Evolutionary conservation across 2,888 invertebrate genomes (phyloP), one percentile per base, ranked within the genome.

Genomic region (Meteorus colon): DNA sequence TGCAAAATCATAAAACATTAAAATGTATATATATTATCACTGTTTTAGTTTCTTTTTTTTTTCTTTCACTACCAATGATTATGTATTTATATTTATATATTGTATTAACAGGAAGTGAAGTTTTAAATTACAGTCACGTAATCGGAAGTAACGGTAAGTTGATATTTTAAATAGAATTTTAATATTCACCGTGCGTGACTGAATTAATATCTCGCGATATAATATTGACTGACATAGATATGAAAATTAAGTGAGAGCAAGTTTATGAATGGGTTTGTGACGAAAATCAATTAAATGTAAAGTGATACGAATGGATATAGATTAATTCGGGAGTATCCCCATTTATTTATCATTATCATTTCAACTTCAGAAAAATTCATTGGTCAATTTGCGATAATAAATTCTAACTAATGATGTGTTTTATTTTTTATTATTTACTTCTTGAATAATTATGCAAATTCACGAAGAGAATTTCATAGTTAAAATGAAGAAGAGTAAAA

Each of bases 1-100:
- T 86, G 74, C 1, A 81, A 81, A 51, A 31, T 8, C 12, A 41
- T 12, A 4, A 60, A 14, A 31, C 29, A 74, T 70, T 37, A 19
- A 70, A n/a, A 31, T 14, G 8, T 16, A n/a, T 34, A 16, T 16
- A 63, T 31, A 63, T 48, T 3, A 48, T n/a, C 4, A 48, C 4
- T 48, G 4, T 48, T 48, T 16, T n/a, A 14, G 4, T 48, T 41
- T 41, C 4, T 34, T 34, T 34, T 34, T 10, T 4, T 41, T 41
- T 41, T 41, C 41, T 41, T 41, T 12, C 12, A 12, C 41, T 8
- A 41, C 41, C 41, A 41, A 41, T n/a, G n/a, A 48, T 48, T 48
- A 48, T n/a, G n/a, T 5, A 48, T n/a, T 16, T n/a, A 48, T 48
- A 4, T 48, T n/a, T 48, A 48, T 63, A 2, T 34, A 34, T 31